phyloP scores from a whole-genome alignment of 2,888 invertebrate species.

The Amblyteles armatorius region DNA sequence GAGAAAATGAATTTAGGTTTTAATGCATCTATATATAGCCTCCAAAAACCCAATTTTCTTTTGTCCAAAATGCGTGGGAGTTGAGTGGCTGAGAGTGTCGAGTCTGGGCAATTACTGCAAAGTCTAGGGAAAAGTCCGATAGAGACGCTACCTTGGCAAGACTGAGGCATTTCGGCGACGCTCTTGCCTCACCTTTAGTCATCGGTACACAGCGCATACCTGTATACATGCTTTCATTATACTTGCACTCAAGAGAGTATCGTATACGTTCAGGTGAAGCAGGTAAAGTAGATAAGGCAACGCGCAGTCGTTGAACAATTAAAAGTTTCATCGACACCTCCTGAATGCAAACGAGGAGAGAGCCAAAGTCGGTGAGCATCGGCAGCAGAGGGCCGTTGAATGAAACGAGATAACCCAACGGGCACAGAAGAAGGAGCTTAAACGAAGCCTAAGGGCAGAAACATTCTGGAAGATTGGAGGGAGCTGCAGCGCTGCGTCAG shows the following conservation, averaged over 20 bases:
- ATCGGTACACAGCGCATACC: slow-evolving; percentile 7
- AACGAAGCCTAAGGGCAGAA: slow-evolving; percentile 35
- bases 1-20: too few relatives aligned
- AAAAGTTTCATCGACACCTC: slow-evolving; percentile 80
- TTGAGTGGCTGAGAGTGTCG: background rate
- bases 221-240: slow-evolving; percentile 16
- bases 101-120: slow-evolving; percentile 6
- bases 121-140: slow-evolving; percentile 19
- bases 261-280: slow-evolving; percentile 23
- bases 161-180: slow-evolving; percentile 26
- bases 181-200: slow-evolving; percentile 29
- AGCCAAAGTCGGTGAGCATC: slow-evolving; percentile 29
- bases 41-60: too few relatives aligned
- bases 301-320: slow-evolving; percentile 75
- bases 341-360: slow-evolving; percentile 14
- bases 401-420: background rate
- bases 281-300: slow-evolving; percentile 63
- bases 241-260: slow-evolving; percentile 33
- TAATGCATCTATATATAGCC: too few relatives aligned
- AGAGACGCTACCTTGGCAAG: slow-evolving; percentile 11
- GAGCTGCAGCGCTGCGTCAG: slow-evolving; percentile 17
- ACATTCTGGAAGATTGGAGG: slow-evolving; percentile 39
- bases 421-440: slow-evolving; percentile 20
- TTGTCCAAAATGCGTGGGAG: background rate
- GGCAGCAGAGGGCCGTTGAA: background rate